Evolutionary conservation across 1,140 invertebrate genomes (phyloP), one percentile per base, ranked within the genome.

Genomic region (Drosophila orena): DNA sequence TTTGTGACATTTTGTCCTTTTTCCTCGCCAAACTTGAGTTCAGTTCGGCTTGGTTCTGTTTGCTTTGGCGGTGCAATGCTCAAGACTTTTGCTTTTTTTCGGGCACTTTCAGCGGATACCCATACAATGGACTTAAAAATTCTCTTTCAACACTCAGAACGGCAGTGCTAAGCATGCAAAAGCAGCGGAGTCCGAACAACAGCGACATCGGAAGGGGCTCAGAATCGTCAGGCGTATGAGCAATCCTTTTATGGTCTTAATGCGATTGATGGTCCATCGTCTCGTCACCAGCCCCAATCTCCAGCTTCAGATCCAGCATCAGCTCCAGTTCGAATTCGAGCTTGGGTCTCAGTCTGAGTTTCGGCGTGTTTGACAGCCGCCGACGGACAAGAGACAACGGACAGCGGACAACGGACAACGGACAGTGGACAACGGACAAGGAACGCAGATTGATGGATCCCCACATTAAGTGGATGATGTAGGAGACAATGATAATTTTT

Each of bases 241-340:
- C 77, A 91, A 91, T 91, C 81, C 90, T 91, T 91, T 90, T 91
- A 90, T 89, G 84, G 81, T 79, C 77, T 91, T 90, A 91, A 91
- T 91, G 84, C 85, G 81, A 89, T 90, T 91, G 89, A 91, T 91
- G 89, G 84, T 80, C 81, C 83, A 68, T 60, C 61, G 69, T 49
- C 61, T 56, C 64, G 50, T 56, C 74, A 54, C 55, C 24, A 35
- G 30, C 14, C 27, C 27, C 56, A 49, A 55, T 71, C 50, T 30
- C 59, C 40, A 55, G 64, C 50, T 14, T 52, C 40, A 68, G 22
- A 20, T 60, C 15, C 62, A 43, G 35, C 34, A 54, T 12, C 61
- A 43, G 40, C 17, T 27, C 35, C 53, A 15, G 49, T 34, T 27
- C 4, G 17, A 8, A 24, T 30, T 30, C 30, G 30, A 10, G 30